These are phyloP conservation scores for Coptodon rendalli DNA, from an alignment of 2,113 vertebrate genomes.

Conservation along the genomic window DNA sequence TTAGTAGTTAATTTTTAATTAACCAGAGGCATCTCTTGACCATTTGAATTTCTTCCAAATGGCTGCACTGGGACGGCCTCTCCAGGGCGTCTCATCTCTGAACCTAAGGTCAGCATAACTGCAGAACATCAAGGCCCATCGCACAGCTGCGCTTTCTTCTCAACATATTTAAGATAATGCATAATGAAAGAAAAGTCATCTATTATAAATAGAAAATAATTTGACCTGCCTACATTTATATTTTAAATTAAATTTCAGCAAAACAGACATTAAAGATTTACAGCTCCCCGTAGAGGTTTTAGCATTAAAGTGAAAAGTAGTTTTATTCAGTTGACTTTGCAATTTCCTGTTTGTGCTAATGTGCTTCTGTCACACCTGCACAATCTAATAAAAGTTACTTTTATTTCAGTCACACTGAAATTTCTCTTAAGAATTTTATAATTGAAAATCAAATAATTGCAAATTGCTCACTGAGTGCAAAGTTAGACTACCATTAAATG, in stretches of 20 bases:
- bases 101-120: slow-evolving; percentile 31
- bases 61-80: slow-evolving; percentile 35
- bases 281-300: background rate
- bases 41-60: slow-evolving; percentile 54
- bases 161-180: background rate
- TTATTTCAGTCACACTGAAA: background rate
- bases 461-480: background rate
- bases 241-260: background rate
- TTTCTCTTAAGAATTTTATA: background rate
- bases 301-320: background rate
- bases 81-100: slow-evolving; percentile 31
- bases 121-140: background rate
- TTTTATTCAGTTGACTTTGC: background rate
- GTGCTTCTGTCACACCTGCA: background rate
- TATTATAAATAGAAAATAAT: background rate
- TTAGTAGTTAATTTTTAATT: slow-evolving; percentile 52
- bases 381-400: background rate
- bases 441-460: background rate
- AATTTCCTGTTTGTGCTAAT: background rate
- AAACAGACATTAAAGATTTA: background rate
- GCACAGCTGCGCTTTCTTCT: background rate
- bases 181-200: slow-evolving; percentile 3
- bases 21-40: slow-evolving; percentile 9
- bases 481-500: background rate
- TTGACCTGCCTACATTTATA: background rate